These are phyloP conservation scores for Ctenoplectra terminalis DNA, from an alignment of 1,140 invertebrate genomes.

Conservation along the genomic window DNA sequence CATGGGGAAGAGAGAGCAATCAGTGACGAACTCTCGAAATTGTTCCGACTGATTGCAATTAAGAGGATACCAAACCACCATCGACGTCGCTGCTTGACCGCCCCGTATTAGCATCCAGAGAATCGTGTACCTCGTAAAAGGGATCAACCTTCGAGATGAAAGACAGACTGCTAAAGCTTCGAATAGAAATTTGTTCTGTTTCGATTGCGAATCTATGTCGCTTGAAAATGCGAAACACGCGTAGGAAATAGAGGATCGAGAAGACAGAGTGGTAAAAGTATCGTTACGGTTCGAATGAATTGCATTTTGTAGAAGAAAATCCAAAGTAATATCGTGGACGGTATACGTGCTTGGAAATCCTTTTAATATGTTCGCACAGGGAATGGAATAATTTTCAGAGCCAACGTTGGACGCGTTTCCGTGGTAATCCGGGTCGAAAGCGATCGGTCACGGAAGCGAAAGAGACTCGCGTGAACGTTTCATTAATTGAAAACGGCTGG, in stretches of 20 bases:
- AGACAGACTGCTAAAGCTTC: neutral
- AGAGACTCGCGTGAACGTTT: constrained; percentile 59
- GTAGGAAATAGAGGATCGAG: neutral
- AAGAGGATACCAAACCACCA: constrained; percentile 57
- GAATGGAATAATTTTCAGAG: constrained; percentile 28
- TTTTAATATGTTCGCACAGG: constrained; percentile 10
- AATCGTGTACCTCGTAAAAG: constrained; percentile 11
- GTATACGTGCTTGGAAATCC: neutral
- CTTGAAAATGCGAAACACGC: neutral
- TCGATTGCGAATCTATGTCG: neutral
- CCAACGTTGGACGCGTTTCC: neutral
- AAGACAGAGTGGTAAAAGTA: neutral
- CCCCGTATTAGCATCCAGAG: constrained; percentile 55
- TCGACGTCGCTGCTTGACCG: constrained; percentile 52
- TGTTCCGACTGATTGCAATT: constrained; percentile 66
- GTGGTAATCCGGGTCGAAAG: constrained; percentile 35
- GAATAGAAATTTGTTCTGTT: neutral
- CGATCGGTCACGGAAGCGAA: constrained; percentile 45
- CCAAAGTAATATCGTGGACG: neutral
- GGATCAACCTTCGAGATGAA: constrained; percentile 4
- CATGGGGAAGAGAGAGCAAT: constrained; percentile 54
- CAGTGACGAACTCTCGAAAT: constrained; percentile 63
- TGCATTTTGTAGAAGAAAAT: neutral
- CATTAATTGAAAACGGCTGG: constrained; percentile 70
- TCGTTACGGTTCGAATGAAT: neutral